Evolutionary conservation across 2,888 invertebrate species (phyloP).

Genomic region (Metacarcinus magister): DNA sequence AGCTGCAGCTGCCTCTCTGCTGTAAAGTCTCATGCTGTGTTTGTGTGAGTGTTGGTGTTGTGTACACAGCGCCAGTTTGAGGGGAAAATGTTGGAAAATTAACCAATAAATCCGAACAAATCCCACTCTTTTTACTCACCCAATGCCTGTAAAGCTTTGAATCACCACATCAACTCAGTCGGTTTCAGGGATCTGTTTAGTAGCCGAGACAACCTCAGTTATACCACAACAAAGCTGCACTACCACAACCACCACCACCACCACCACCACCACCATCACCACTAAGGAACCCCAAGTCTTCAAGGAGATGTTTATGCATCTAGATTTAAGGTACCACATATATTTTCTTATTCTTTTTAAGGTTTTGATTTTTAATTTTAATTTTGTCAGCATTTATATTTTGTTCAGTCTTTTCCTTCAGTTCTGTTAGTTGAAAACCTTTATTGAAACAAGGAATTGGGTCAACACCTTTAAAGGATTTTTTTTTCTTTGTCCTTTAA

Average conservation of each 20-base stretch:
- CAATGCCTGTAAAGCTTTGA: background rate
- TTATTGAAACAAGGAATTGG: background rate
- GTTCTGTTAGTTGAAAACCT: background rate
- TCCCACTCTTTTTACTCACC: background rate
- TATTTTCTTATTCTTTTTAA: background rate
- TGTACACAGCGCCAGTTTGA: background rate
- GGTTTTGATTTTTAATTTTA: background rate
- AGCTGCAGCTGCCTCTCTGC: background rate
- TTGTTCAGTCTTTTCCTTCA: background rate
- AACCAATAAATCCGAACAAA: background rate
- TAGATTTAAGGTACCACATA: background rate
- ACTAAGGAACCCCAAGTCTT: background rate
- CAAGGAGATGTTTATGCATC: background rate
- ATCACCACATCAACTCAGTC: background rate
- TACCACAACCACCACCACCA: background rate
- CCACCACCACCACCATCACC: slow-evolving; percentile 1
- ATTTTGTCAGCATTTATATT: background rate
- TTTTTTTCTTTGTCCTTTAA: no score
- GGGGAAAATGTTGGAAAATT: background rate
- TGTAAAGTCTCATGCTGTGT: background rate
- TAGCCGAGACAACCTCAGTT: background rate
- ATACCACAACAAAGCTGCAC: background rate
- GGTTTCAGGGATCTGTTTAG: background rate
- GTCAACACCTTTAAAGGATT: no score
- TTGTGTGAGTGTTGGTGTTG: background rate